phyloP scores from a whole-genome alignment of 2,113 vertebrate genomes.

The Neodon shergylaensis region DNA sequence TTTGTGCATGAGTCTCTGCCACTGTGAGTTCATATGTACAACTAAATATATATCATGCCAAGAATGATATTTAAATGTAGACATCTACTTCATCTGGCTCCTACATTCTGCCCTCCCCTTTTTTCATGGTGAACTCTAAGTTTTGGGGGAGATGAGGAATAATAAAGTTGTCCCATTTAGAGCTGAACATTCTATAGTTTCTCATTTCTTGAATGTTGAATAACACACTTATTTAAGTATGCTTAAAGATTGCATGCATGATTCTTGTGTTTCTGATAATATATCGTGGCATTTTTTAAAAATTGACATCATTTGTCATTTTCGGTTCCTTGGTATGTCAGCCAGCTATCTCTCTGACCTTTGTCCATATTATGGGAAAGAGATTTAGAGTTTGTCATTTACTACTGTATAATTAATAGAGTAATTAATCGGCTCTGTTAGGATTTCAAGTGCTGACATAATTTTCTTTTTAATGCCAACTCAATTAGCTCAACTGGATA shows the following conservation, averaged over 20 bases:
- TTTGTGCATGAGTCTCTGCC: too few species aligned
- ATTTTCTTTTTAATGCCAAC: conserved; percentile 76
- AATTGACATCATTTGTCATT: background rate
- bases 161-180: background rate
- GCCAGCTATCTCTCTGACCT: conserved; percentile 57
- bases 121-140: background rate
- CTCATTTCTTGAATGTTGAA: background rate
- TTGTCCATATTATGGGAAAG: conserved; percentile 60
- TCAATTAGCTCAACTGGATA: conserved; percentile 72
- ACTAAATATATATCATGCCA: background rate
- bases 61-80: background rate
- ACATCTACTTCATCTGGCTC: background rate
- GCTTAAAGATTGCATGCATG: background rate
- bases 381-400: conserved; percentile 70
- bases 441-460: conserved; percentile 71
- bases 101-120: background rate
- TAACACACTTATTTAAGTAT: background rate
- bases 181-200: background rate
- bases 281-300: background rate
- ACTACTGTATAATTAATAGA: conserved; percentile 71
- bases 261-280: background rate
- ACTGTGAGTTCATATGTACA: background rate
- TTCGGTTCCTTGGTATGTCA: conserved; percentile 7
- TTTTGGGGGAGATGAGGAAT: background rate
- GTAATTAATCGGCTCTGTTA: conserved; percentile 68